These are phyloP conservation scores for Indicator maculatus DNA, from an alignment of 2,113 vertebrate genomes.

Conservation along the genomic window DNA sequence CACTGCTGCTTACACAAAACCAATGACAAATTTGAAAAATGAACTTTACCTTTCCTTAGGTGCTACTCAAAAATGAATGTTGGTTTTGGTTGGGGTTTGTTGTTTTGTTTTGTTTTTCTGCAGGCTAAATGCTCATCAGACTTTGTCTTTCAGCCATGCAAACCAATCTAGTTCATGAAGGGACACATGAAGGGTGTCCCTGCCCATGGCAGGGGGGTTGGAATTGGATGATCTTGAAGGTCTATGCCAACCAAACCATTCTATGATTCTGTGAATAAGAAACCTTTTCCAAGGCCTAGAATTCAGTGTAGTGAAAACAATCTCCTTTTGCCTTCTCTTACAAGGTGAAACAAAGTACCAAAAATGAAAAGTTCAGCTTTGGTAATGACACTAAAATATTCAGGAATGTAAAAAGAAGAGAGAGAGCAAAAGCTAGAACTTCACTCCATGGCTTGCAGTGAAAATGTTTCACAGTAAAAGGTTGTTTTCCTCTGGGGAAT, in stretches of 20 bases:
- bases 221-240: no score
- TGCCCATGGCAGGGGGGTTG: no score
- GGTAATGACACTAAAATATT: conserved; percentile 62
- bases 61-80: background rate
- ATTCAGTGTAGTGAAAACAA: conserved; percentile 15
- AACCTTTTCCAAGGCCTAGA: conserved; percentile 5
- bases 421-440: background rate
- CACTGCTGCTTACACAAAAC: background rate
- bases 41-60: background rate
- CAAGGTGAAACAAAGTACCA: conserved; percentile 17
- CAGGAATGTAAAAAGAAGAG: conserved; percentile 27
- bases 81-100: background rate
- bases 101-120: background rate
- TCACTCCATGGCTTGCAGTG: conserved; percentile 21
- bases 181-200: no score
- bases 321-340: conserved; percentile 9
- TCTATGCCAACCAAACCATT: no score
- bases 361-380: conserved; percentile 37
- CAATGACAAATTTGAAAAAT: conserved; percentile 1
- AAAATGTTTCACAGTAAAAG: conserved; percentile 69
- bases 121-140: background rate
- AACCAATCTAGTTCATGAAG: background rate
- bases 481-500: conserved; percentile 63
- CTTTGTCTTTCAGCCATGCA: background rate
- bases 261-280: background rate